phyloP scores from a whole-genome alignment of 2,797 vertebrate genomes.

The Sebastes minor region DNA sequence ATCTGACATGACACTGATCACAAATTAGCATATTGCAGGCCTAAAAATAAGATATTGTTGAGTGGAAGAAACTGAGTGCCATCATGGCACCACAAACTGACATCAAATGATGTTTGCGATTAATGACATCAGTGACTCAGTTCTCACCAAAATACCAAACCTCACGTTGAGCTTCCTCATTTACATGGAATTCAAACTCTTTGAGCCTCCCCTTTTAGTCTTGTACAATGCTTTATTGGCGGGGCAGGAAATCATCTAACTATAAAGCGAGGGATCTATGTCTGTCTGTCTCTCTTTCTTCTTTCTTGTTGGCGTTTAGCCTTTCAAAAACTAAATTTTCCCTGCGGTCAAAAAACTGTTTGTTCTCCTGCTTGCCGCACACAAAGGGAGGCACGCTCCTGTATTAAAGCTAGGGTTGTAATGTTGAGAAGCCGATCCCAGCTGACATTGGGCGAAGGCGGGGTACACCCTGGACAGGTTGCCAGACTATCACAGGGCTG shows the following conservation, averaged over 20 bases:
- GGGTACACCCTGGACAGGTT: no score
- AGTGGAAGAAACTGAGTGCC: neutral
- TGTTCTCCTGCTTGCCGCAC: no score
- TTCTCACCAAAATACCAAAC: neutral
- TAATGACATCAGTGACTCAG: neutral
- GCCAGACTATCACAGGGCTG: no score
- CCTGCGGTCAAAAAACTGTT: no score
- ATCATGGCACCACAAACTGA: neutral
- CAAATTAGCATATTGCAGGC: neutral
- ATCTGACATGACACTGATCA: slow-evolving; percentile 11
- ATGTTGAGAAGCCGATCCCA: no score
- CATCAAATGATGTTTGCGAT: neutral
- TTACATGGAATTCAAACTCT: neutral
- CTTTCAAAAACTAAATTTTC: no score
- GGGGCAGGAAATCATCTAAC: neutral
- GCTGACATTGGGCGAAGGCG: no score
- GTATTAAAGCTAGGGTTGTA: no score
- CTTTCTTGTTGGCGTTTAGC: no score
- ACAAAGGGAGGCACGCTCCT: no score
- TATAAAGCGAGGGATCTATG: no score
- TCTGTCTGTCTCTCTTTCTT: no score
- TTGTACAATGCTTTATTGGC: neutral
- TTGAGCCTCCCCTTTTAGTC: neutral
- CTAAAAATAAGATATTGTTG: neutral
- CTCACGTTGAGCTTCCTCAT: neutral